Conservation (phyloP, 1,140 invertebrate genomes). For the Cataglyphis hispanica region DNA sequence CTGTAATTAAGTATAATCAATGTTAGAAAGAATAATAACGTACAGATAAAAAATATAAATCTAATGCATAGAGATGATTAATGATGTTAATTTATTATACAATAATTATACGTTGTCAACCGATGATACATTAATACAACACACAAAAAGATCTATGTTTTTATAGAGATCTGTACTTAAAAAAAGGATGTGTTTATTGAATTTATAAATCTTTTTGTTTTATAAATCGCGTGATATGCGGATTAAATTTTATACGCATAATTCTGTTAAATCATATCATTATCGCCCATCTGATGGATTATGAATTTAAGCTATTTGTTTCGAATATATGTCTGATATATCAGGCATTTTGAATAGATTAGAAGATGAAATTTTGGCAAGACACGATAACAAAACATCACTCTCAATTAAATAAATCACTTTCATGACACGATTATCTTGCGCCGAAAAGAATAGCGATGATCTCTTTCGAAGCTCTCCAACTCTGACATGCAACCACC, state of each 20-base stretch:
- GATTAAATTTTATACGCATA: neutral
- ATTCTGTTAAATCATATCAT: neutral
- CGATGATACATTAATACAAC: neutral
- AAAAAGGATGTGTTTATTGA: neutral
- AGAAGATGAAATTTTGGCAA: conserved; percentile 44
- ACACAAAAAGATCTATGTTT: neutral
- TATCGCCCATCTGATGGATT: neutral
- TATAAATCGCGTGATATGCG: conserved; percentile 1
- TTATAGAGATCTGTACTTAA: neutral
- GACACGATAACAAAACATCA: conserved; percentile 67
- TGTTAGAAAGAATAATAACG: conserved; percentile 33
- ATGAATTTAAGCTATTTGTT: conserved; percentile 53
- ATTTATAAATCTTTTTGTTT: neutral
- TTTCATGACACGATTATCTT: conserved; percentile 48
- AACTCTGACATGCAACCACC: neutral
- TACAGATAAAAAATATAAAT: neutral
- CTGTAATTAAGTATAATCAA: conserved; percentile 32
- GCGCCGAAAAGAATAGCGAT: conserved; percentile 47
- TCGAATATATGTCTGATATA: conserved; percentile 3
- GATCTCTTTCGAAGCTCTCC: neutral
- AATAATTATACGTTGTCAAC: conserved; percentile 11
- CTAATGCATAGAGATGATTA: neutral
- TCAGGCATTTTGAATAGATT: conserved; percentile 27
- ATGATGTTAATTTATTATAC: conserved; percentile 34
- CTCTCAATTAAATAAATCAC: conserved; percentile 69